Evolutionary conservation across 2,888 invertebrate genomes (phyloP).

Genomic region (Eupithecia exiguata): DNA sequence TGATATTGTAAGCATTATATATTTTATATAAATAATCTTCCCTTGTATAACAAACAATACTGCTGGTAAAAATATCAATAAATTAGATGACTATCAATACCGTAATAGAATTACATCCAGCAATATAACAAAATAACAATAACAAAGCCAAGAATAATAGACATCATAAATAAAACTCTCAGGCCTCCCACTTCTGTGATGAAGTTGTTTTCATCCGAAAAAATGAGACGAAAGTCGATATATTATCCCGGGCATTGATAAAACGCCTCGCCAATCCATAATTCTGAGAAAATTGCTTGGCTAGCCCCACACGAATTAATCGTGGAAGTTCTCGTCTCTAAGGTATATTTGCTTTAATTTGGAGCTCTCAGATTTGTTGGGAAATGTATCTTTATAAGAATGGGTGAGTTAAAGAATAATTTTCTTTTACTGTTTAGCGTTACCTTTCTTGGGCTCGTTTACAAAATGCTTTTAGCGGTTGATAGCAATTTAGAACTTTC

Average conservation of each 20-base stretch:
- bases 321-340: slow-evolving; percentile 44
- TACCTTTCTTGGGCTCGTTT: neutral
- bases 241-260: slow-evolving; percentile 64
- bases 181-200: slow-evolving; percentile 49
- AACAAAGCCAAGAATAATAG: slow-evolving; percentile 45
- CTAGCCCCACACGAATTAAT: slow-evolving; percentile 56
- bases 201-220: slow-evolving; percentile 54
- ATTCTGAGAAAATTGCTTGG: slow-evolving; percentile 59
- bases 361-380: slow-evolving; percentile 39
- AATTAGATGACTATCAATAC: slow-evolving; percentile 21
- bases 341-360: slow-evolving; percentile 39
- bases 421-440: slow-evolving; percentile 7
- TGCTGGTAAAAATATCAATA: neutral
- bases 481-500: neutral
- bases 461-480: neutral
- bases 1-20: too few species aligned
- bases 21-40: too few species aligned
- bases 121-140: slow-evolving; percentile 39
- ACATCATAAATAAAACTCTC: slow-evolving; percentile 47
- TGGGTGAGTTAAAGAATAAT: slow-evolving; percentile 27
- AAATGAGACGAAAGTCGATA: slow-evolving; percentile 51
- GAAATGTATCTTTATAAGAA: slow-evolving; percentile 43
- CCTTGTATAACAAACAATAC: neutral
- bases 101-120: slow-evolving; percentile 42
- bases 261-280: slow-evolving; percentile 63